These are phyloP conservation scores for Phyllotreta striolata DNA, from an alignment of 2,888 invertebrate genomes.

Conservation along the genomic window DNA sequence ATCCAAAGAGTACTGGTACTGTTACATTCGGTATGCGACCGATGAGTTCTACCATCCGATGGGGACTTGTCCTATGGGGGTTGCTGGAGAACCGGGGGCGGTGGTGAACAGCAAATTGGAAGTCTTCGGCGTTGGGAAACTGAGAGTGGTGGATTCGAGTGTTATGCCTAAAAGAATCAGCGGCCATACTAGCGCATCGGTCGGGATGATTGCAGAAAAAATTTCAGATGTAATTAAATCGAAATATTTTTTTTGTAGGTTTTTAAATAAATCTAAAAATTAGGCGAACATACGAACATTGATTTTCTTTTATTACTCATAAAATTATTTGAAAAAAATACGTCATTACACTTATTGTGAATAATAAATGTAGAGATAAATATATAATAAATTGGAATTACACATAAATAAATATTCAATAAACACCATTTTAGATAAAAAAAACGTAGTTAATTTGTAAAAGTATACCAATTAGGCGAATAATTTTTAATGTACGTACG, in stretches of 20 bases:
- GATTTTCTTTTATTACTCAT: not conserved
- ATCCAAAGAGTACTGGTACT: constrained; percentile 74
- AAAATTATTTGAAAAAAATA: not conserved
- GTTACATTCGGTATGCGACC: constrained; percentile 60
- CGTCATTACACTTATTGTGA: too few relatives aligned
- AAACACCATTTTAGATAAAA: too few relatives aligned
- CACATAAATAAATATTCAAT: too few relatives aligned
- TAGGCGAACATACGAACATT: not conserved
- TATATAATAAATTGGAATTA: too few relatives aligned
- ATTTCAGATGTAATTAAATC: constrained; percentile 70
- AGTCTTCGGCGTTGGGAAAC: constrained; percentile 66
- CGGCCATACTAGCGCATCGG: constrained; percentile 70
- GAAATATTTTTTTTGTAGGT: constrained; percentile 42
- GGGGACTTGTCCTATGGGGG: constrained; percentile 63
- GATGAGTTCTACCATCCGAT: constrained; percentile 67
- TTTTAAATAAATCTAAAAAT: constrained; percentile 1
- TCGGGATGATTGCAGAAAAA: constrained; percentile 75
- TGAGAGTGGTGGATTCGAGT: constrained; percentile 72
- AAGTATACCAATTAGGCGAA: too few relatives aligned
- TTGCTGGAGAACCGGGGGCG: constrained; percentile 62
- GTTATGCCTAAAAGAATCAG: constrained; percentile 62
- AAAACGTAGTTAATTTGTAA: too few relatives aligned
- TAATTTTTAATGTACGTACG: too few relatives aligned
- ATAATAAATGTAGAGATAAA: too few relatives aligned
- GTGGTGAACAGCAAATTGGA: constrained; percentile 69